Conservation (phyloP, 2,888 invertebrate genomes). For the Steinernema carpocapsae region DNA sequence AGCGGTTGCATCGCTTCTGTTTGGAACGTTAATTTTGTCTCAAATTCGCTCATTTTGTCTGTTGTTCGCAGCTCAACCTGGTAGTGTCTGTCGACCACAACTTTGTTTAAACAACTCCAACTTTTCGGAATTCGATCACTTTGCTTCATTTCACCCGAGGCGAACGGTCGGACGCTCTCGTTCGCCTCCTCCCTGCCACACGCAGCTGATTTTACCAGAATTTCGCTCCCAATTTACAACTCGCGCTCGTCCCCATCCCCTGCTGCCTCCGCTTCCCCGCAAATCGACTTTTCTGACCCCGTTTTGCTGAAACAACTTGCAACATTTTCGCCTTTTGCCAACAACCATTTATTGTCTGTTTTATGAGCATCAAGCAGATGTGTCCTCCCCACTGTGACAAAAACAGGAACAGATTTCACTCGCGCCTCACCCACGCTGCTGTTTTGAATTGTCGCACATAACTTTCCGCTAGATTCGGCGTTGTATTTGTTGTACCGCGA, state of each 20-base stretch:
- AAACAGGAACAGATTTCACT: slow-evolving; percentile 12
- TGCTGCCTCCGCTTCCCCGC: neutral
- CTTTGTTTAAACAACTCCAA: no score
- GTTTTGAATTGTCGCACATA: neutral
- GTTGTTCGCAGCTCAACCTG: no score
- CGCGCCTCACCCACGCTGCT: neutral
- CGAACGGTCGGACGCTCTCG: no score
- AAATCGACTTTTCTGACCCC: neutral
- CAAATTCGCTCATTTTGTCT: no score
- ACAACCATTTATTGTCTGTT: slow-evolving; percentile 14
- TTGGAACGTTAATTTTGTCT: no score
- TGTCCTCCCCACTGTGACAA: slow-evolving; percentile 11
- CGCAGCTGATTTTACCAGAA: no score
- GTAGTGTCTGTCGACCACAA: no score
- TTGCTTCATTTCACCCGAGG: no score
- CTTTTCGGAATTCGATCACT: no score
- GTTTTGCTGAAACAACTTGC: neutral
- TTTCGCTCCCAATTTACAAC: neutral
- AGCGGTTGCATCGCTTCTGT: no score
- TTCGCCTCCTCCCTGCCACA: no score
- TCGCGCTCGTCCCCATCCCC: neutral
- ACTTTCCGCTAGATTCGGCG: neutral
- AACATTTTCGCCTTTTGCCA: slow-evolving; percentile 16
- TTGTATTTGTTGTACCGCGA: neutral
- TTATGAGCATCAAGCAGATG: slow-evolving; percentile 18